Evolutionary conservation across 2,113 vertebrate genomes (phyloP), one percentile per base, ranked within the genome.

Genomic region (Trichechus manatus): DNA sequence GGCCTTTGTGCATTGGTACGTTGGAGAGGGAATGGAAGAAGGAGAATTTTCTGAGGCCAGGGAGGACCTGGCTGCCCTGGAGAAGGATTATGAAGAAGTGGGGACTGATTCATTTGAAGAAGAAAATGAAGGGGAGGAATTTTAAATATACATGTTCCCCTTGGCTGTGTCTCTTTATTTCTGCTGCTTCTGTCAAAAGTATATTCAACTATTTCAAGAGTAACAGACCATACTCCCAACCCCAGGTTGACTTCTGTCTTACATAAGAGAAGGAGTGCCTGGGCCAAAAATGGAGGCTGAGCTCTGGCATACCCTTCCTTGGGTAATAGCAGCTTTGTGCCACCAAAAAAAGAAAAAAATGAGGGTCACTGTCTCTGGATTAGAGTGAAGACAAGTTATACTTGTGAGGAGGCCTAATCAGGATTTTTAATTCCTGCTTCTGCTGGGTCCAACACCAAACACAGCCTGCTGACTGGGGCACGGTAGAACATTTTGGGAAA

Each of bases 1-100:
- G 50, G 99, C 99, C 15, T 99, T 99, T 53, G 99, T 99, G 89
- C 99, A 99, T 88, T 99, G 99, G 99, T 99, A 99, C 0, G 98
- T 99, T 5, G 98, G 99, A 0, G 99, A 99, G 50, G 99, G 99
- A 50, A 99, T 99, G 99, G 99, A 99, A 88, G 99, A 99, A 80
- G 98, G 99, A 47, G 99, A 99, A 91, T 99, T 99, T 3, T 97
- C 99, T 0, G 99, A 99, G 97, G 99, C 99, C 44, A 82, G 99
- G 36, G 99, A 99, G 81, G 99, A 99, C 96, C 97, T 99, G 93
- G 99, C 99, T 92, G 99, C 99, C 33, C 88, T 99, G 97, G 99
- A 99, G 97, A 99, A 99, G 88, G 99, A 99, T 98, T 99, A 99
- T 59, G 99, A 99, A 96, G 99, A 99, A 97, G 99, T 99, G 63